Conservation (phyloP, 2,113 vertebrate genomes). For the Phalacrocorax carbo region DNA sequence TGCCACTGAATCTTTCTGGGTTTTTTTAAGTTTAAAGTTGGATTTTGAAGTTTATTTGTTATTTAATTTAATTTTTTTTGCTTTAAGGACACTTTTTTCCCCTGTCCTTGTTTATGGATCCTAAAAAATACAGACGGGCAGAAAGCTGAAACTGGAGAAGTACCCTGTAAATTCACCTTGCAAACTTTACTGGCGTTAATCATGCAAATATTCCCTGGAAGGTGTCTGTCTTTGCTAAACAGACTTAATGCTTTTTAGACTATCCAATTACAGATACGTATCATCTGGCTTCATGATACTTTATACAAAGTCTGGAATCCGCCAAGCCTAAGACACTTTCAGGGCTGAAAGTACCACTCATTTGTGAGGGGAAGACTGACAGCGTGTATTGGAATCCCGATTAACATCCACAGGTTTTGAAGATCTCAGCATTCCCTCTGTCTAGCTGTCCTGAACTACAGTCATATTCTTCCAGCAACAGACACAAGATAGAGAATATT, state of each 20-base stretch:
- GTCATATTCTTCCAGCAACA: not conserved
- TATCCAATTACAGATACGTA: not conserved
- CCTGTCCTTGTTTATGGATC: not conserved
- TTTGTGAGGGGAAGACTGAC: not conserved
- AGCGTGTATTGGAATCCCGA: not conserved
- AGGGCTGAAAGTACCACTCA: not conserved
- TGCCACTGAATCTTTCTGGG: not conserved
- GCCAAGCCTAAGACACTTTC: not conserved
- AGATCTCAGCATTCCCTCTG: rapidly evolving
- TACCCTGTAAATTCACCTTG: not conserved
- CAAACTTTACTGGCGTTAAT: not conserved
- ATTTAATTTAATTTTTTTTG: not conserved
- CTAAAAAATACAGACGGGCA: not conserved
- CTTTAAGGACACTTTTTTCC: not conserved
- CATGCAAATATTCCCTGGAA: not conserved
- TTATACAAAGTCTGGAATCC: not conserved
- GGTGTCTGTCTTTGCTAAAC: not conserved
- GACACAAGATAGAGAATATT: not conserved
- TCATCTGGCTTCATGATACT: not conserved
- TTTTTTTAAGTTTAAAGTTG: not conserved
- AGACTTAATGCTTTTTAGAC: not conserved
- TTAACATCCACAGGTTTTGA: not conserved
- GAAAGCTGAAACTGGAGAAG: not conserved
- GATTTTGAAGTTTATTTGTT: not conserved
- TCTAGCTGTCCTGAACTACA: not conserved